These are phyloP conservation scores for Brenthis hecate DNA, from an alignment of 2,888 invertebrate genomes.

Conservation along the genomic window DNA sequence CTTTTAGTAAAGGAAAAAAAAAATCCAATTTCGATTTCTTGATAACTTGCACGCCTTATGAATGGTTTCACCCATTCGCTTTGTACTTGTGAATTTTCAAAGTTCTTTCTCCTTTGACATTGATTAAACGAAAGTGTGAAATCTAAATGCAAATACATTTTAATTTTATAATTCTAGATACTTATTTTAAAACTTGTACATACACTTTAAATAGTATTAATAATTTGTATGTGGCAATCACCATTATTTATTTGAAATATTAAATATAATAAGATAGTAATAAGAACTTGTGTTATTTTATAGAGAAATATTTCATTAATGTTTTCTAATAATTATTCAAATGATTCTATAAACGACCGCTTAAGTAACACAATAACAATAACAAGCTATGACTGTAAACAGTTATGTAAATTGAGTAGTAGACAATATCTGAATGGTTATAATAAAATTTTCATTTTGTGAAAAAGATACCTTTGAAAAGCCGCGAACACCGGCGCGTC, in stretches of 20 bases:
- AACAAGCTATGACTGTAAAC: neutral
- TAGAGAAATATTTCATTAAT: no score
- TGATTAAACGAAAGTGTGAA: neutral
- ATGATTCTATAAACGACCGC: neutral
- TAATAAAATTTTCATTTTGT: conserved; percentile 28
- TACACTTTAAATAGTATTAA: no score
- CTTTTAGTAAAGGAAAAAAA: conserved; percentile 13
- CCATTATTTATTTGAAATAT: no score
- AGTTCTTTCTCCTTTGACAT: neutral
- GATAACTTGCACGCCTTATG: conserved; percentile 28
- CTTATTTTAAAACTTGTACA: no score
- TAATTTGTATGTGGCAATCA: no score
- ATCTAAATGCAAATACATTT: no score
- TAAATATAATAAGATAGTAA: no score
- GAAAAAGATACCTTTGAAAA: conserved; percentile 18
- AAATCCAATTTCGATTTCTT: conserved; percentile 16
- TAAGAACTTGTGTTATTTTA: no score
- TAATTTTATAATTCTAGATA: no score
- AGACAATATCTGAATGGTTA: conserved; percentile 9
- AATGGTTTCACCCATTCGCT: conserved; percentile 37
- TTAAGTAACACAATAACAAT: neutral
- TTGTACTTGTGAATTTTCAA: conserved; percentile 12
- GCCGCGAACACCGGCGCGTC: no score
- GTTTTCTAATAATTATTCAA: neutral
- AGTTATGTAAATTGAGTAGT: neutral